Percentiles rank a stretch among this genome's conserved stretches.
Evolutionary conservation across 1,140 invertebrate genomes (phyloP).

Genomic region (Camponotus floridanus): DNA sequence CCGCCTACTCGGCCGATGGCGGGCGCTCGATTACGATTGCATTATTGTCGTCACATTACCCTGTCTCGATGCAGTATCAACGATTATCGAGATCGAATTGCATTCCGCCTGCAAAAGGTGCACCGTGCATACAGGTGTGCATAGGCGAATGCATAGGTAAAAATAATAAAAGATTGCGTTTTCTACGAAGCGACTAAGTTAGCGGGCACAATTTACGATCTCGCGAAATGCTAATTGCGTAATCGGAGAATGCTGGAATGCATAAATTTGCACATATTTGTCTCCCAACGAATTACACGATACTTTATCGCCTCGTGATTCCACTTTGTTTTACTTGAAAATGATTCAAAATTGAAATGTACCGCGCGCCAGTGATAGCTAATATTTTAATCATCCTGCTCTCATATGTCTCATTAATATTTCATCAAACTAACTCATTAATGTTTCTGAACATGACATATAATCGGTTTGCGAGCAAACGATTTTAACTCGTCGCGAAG

Average conservation of each 20-base stretch:
- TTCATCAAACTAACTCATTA: conserved; percentile 2
- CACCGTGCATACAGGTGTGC: conserved; percentile 74
- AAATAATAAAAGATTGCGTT: conserved; percentile 48
- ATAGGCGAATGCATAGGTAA: conserved; percentile 69
- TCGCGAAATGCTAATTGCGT: not conserved
- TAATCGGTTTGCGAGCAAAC: not conserved
- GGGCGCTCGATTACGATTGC: conserved; percentile 33
- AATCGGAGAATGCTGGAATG: not conserved
- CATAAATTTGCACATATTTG: too few relatives aligned
- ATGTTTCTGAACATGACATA: not conserved
- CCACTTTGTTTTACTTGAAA: not conserved
- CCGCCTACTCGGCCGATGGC: conserved; percentile 59
- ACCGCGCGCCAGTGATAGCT: not conserved
- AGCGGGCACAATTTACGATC: not conserved
- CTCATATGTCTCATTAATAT: not conserved
- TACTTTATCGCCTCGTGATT: not conserved
- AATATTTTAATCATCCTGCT: not conserved
- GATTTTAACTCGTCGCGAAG: not conserved
- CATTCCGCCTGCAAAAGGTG: conserved; percentile 75
- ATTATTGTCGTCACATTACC: conserved; percentile 65
- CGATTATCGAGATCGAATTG: not conserved
- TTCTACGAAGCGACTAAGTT: not conserved
- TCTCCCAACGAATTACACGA: not conserved
- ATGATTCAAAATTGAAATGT: too few relatives aligned
- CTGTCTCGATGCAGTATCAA: conserved; percentile 21